Percentiles rank a stretch among this genome's conserved stretches.
These are phyloP conservation scores for Macaca fascicularis DNA, from an alignment of 2,113 vertebrate genomes.

Conservation along the genomic window DNA sequence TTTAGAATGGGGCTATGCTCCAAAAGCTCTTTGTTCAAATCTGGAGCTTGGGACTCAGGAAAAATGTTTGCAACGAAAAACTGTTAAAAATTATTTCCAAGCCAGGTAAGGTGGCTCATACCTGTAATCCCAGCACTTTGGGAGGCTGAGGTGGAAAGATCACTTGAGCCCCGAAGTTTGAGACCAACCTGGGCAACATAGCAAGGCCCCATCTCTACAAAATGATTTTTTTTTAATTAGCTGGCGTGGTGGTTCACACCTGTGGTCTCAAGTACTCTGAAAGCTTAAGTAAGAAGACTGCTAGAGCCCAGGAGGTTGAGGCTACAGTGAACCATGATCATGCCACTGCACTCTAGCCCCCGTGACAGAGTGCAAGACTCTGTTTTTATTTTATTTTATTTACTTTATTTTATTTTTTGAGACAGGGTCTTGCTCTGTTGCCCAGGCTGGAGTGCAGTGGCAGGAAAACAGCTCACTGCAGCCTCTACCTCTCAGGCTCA, in stretches of 20 bases:
- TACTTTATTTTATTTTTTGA: too few relatives aligned
- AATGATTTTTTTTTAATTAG: neutral
- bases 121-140: neutral
- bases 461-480: neutral
- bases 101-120: neutral
- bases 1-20: conserved; percentile 3
- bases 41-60: neutral
- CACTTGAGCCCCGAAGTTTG: neutral
- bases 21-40: conserved; percentile 10
- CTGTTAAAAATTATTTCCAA: neutral
- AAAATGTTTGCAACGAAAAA: neutral
- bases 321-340: neutral
- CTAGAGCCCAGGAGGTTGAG: neutral
- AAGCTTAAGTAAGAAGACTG: neutral
- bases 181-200: neutral
- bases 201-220: neutral
- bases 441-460: too few relatives aligned
- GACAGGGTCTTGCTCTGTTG: too few relatives aligned
- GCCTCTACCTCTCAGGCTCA: neutral
- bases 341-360: too few relatives aligned
- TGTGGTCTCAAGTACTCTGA: neutral
- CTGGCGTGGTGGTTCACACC: neutral
- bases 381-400: too few relatives aligned
- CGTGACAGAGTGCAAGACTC: too few relatives aligned
- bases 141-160: neutral